Conservation (phyloP, 2,113 vertebrate genomes). For the Gallinago undulata region DNA sequence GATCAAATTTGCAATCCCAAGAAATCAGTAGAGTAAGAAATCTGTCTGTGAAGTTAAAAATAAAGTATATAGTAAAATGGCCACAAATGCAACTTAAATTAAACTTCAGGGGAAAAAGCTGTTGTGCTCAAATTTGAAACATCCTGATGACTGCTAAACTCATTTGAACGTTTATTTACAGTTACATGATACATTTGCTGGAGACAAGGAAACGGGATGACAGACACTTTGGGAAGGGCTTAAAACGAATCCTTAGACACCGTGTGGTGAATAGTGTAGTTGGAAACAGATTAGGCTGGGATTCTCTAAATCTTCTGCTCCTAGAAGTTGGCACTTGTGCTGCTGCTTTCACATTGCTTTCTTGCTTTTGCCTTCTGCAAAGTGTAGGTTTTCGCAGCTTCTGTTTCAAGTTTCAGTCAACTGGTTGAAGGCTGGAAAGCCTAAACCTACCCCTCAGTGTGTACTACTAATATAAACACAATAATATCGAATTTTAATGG, state of each 20-base stretch:
- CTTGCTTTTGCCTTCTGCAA: not conserved
- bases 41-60: not conserved
- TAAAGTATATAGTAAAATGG: not conserved
- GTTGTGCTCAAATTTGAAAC: not conserved
- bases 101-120: not conserved
- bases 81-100: not conserved
- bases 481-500: not conserved
- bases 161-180: conserved; percentile 1
- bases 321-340: not conserved
- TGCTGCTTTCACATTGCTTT: conserved; percentile 18
- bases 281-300: conserved; percentile 11
- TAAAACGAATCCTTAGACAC: conserved; percentile 43
- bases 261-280: not conserved
- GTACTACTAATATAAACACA: not conserved
- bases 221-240: not conserved
- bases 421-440: not conserved
- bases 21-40: not conserved
- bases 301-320: conserved; percentile 12
- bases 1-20: conserved; percentile 9
- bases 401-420: not conserved
- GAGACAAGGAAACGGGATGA: not conserved
- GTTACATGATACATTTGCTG: conserved; percentile 4
- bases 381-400: not conserved
- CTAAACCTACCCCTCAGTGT: not conserved
- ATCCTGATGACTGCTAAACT: not conserved